A percentile compares a stretch with the other conserved stretches of the same genome.
Evolutionary conservation across 2,888 invertebrate species (phyloP).

Genomic region (Hydraecia micacea): DNA sequence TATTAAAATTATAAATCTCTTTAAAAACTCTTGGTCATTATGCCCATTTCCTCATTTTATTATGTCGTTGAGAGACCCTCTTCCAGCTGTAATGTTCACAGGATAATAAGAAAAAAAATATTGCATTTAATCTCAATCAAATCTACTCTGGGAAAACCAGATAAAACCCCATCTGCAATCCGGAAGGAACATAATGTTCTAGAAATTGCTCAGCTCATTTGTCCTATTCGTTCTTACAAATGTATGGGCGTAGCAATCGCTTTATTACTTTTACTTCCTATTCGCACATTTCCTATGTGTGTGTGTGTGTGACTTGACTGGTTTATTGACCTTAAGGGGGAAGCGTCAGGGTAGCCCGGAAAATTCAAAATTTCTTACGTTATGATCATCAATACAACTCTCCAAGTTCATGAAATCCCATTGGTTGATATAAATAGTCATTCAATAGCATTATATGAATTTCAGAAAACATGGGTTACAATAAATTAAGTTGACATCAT

Average conservation of each 20-base stretch:
- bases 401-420: not conserved
- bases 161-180: slow-evolving; percentile 14
- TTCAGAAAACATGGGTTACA: slow-evolving; percentile 6
- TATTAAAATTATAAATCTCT: not conserved
- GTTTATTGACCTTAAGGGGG: slow-evolving; percentile 16
- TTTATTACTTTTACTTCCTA: slow-evolving; percentile 35
- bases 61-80: not conserved
- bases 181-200: slow-evolving; percentile 10
- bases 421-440: not conserved
- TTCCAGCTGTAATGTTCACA: not conserved
- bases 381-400: not conserved
- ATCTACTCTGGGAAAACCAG: not conserved
- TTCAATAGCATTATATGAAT: not conserved
- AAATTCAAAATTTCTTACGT: not conserved
- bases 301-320: not conserved
- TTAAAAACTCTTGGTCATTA: slow-evolving; percentile 8
- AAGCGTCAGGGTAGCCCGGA: not conserved
- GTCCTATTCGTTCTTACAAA: slow-evolving; percentile 25
- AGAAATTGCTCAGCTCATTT: slow-evolving; percentile 44
- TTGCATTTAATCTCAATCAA: not conserved
- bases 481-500: not conserved
- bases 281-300: slow-evolving; percentile 28
- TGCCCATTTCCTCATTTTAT: not conserved
- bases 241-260: slow-evolving; percentile 39
- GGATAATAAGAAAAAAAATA: not conserved